These are phyloP conservation scores for Lytechinus variegatus DNA, from an alignment of 35 echinoderm and acorn worm species.

Conservation along the genomic window DNA sequence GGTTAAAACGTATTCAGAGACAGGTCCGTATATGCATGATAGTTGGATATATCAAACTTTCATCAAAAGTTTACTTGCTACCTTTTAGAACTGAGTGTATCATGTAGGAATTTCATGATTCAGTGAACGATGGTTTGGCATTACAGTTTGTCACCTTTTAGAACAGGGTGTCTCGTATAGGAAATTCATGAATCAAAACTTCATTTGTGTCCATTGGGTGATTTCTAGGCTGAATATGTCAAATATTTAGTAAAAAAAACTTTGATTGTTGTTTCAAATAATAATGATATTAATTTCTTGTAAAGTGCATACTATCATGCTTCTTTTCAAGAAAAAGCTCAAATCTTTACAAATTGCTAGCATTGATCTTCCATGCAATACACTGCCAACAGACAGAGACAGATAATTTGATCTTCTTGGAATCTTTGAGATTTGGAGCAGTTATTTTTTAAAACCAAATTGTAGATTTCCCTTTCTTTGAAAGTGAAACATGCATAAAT, in stretches of 20 bases:
- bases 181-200: background rate
- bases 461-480: no score
- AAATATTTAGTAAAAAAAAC: background rate
- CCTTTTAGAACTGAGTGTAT: no score
- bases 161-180: background rate
- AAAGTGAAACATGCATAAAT: no score
- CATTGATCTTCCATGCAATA: background rate
- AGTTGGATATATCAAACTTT: no score
- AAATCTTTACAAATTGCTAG: background rate
- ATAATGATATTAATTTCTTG: no score
- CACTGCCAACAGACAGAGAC: background rate
- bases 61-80: no score
- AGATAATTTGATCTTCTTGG: background rate
- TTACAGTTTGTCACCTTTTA: background rate
- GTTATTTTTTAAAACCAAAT: background rate
- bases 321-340: no score
- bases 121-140: background rate
- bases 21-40: no score
- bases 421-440: background rate
- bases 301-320: no score
- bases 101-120: no score
- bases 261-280: background rate
- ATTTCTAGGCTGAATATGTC: background rate
- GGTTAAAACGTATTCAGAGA: no score
- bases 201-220: background rate